phyloP scores from a whole-genome alignment of 2,888 invertebrate species.

The Netelia melanura region DNA sequence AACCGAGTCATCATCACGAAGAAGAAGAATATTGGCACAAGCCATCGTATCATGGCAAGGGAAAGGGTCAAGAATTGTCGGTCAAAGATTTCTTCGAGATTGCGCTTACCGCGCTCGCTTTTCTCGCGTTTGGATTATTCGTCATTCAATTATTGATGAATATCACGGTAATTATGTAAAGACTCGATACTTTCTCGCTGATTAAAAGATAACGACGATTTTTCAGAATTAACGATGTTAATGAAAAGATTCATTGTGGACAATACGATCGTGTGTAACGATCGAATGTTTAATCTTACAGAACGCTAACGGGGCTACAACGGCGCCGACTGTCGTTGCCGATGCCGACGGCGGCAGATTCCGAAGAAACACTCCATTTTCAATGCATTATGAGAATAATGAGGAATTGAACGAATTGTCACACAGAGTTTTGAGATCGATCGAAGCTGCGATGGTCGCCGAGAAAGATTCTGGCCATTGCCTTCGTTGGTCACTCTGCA shows the following conservation, averaged over 20 bases:
- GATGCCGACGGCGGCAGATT: slow-evolving; percentile 71
- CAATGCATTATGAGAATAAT: slow-evolving; percentile 80
- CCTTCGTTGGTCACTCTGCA: slow-evolving; percentile 88
- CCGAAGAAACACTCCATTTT: slow-evolving; percentile 71
- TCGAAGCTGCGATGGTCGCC: slow-evolving; percentile 87
- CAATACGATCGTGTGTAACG: no score
- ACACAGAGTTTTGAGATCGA: slow-evolving; percentile 86
- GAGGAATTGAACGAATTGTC: slow-evolving; percentile 86
- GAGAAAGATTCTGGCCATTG: slow-evolving; percentile 87
- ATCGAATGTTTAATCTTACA: slow-evolving; percentile 27
- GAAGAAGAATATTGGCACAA: slow-evolving; percentile 78
- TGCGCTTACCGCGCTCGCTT: slow-evolving; percentile 92
- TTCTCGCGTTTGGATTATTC: slow-evolving; percentile 93
- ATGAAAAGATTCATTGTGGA: no score
- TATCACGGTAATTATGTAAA: slow-evolving; percentile 86
- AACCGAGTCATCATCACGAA: slow-evolving; percentile 68
- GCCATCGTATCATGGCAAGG: slow-evolving; percentile 83
- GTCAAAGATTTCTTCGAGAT: slow-evolving; percentile 92
- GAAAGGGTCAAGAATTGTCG: slow-evolving; percentile 87
- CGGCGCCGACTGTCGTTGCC: slow-evolving; percentile 60
- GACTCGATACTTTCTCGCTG: neutral
- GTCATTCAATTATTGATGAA: slow-evolving; percentile 92
- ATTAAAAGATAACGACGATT: neutral
- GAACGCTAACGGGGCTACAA: slow-evolving; percentile 72
- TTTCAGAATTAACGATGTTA: neutral